Evolutionary conservation across 2,888 invertebrate species (phyloP).

Genomic region (Tribolium freemani): DNA sequence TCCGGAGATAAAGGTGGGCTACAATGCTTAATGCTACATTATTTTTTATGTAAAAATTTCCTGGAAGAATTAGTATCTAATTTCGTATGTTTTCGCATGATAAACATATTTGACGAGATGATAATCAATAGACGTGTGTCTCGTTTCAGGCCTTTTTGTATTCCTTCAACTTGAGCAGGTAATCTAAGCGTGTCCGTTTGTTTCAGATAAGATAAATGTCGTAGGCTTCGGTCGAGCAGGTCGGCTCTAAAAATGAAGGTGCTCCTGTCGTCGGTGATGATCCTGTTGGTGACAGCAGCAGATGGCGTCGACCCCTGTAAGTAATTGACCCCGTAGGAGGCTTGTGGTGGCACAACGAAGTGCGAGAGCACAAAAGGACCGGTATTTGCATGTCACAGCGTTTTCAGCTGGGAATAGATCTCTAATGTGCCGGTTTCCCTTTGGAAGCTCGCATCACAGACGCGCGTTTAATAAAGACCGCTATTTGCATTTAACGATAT

Average conservation of each 20-base stretch:
- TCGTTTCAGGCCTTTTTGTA: too few relatives aligned
- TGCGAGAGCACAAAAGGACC: conserved; percentile 54
- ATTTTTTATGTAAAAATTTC: too few relatives aligned
- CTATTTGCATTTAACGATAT: conserved; percentile 59
- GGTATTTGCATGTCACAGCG: conserved; percentile 59
- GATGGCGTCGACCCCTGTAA: conserved; percentile 63
- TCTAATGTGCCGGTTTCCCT: conserved; percentile 44
- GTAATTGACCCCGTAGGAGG: conserved; percentile 55
- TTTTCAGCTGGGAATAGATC: conserved; percentile 35
- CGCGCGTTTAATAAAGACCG: conserved; percentile 53
- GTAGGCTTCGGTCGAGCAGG: conserved; percentile 8
- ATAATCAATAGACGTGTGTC: too few relatives aligned
- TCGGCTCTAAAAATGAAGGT: conserved; percentile 51
- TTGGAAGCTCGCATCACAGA: conserved; percentile 44
- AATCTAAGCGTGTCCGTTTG: conserved; percentile 22
- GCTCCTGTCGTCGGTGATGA: conserved; percentile 48
- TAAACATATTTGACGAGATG: too few relatives aligned
- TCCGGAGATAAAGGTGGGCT: too few relatives aligned
- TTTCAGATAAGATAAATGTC: conserved; percentile 54
- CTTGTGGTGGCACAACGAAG: conserved; percentile 29
- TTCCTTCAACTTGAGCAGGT: neutral
- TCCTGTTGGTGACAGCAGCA: conserved; percentile 54
- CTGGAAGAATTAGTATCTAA: too few relatives aligned
- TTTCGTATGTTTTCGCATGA: too few relatives aligned
- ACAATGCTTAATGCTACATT: too few relatives aligned